These are phyloP conservation scores for Perognathus longimembris DNA, from an alignment of 2,113 vertebrate genomes.

Conservation along the genomic window DNA sequence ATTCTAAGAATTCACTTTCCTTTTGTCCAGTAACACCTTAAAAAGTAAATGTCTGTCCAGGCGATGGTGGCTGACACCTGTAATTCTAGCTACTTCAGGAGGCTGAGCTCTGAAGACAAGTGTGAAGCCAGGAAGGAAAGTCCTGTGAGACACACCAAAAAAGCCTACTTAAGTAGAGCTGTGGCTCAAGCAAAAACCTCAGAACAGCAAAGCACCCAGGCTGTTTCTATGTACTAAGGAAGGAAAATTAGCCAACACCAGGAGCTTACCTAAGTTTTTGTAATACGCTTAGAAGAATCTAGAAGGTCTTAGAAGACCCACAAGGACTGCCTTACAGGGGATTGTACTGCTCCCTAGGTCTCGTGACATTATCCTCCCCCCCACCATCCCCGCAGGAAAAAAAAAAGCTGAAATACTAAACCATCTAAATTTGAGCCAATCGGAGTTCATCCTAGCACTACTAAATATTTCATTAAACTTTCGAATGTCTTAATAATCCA, in stretches of 20 bases:
- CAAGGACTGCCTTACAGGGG: rapidly evolving
- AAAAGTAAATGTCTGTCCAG: neutral
- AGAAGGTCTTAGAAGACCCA: neutral
- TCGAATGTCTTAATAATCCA: neutral
- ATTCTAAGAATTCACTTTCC: neutral
- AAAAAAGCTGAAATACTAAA: neutral
- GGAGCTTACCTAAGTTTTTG: neutral
- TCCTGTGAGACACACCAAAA: too few relatives aligned
- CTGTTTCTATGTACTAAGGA: slow-evolving; percentile 12
- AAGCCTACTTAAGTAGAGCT: too few relatives aligned
- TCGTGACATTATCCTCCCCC: neutral
- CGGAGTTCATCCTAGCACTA: neutral
- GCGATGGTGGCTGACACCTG: neutral
- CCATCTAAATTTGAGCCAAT: neutral
- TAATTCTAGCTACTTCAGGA: too few relatives aligned
- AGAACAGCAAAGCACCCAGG: too few relatives aligned
- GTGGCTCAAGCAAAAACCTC: too few relatives aligned
- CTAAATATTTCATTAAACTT: neutral
- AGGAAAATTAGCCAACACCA: neutral
- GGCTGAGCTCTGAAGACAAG: too few relatives aligned
- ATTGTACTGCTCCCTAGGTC: neutral
- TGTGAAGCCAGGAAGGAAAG: too few relatives aligned
- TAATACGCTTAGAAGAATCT: neutral
- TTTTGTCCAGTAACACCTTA: neutral
- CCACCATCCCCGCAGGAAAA: too few relatives aligned